Conservation (phyloP, 2,888 invertebrate species). For the Caenorhabditis wallacei region DNA sequence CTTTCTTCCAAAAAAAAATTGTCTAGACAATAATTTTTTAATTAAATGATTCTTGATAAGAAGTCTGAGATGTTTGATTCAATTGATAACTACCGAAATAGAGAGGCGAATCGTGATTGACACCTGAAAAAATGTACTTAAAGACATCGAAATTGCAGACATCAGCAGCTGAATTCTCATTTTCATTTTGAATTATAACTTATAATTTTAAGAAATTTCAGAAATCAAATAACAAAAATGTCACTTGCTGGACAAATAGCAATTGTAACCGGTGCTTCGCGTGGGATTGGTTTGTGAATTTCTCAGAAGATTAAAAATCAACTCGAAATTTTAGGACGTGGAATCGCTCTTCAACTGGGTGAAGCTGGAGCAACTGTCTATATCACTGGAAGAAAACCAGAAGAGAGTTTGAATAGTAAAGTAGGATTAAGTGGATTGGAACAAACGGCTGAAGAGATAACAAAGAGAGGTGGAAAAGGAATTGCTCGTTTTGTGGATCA, state of each 20-base stretch:
- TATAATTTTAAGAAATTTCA: neutral
- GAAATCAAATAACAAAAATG: constrained; percentile 27
- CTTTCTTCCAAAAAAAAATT: neutral
- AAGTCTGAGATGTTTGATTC: neutral
- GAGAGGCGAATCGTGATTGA: neutral
- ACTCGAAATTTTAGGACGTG: constrained; percentile 62
- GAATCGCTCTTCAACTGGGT: constrained; percentile 75
- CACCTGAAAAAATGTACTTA: neutral
- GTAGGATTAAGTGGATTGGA: constrained; percentile 53
- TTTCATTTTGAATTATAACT: neutral
- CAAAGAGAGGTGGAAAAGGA: constrained; percentile 68
- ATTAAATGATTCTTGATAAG: neutral
- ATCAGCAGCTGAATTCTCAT: neutral
- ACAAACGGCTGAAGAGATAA: constrained; percentile 65
- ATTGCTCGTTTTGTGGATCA: constrained; percentile 69
- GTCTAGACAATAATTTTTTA: neutral
- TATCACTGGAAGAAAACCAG: constrained; percentile 72
- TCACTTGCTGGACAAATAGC: constrained; percentile 72
- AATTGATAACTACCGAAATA: neutral
- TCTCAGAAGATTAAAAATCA: neutral
- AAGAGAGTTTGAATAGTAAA: constrained; percentile 58
- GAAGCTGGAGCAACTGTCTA: constrained; percentile 76
- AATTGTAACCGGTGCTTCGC: constrained; percentile 76
- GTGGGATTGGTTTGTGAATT: constrained; percentile 71
- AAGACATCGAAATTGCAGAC: neutral